Base-by-base conservation (phyloP, 2,888 invertebrate species). In the Lasioglossum figueresi region DNA sequence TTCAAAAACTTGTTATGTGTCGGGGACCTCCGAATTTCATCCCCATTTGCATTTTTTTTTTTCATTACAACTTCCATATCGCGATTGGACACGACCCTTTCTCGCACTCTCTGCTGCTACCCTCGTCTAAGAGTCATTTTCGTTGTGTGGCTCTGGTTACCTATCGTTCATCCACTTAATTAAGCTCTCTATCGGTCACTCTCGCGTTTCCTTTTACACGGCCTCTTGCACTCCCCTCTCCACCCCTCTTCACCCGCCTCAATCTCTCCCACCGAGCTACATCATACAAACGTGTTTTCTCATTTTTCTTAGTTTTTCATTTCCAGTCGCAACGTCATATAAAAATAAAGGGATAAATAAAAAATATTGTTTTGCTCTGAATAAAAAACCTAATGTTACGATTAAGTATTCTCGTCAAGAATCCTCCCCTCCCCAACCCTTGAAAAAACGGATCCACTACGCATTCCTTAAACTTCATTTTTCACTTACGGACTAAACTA, bases 321-420 rank as follows among this genome's bases (percentile, higher is more conserved):
- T 63, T 68, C 68, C 68, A 82, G 80, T 88, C 86, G 84, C 88
- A 85, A 89, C 85, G 86, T 87, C 82, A 77, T 93, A 93, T 92
- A 94, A 94, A 94, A 94, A 94, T 94, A 94, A 94, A 92, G 90
- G 89, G 92, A 90, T 90, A 93, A 94, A 94, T 93, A 93, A 94
- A 93, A 93, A 94, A 94, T 94, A 94, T 93, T 85, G 88, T 91
- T 91, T 91, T 91, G 83, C 90, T 93, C 88, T 93, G 86, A 91
- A 91, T 93, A 92, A 92, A 93, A 93, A 93, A 92, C 80, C 76
- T 88, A 90, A 88, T 78, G 81, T 83, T 90, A 88, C 70, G 59
- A 16, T 82, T 76, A 88, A 90, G 71, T 82, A 83, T 83, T 72
- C 72, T 72, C 82, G 52, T 83, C 79, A 37, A 83, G 79, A 83